Evolutionary conservation across 2,113 vertebrate species (phyloP), one percentile per base, ranked within the genome.

Genomic region (Channa maculata): DNA sequence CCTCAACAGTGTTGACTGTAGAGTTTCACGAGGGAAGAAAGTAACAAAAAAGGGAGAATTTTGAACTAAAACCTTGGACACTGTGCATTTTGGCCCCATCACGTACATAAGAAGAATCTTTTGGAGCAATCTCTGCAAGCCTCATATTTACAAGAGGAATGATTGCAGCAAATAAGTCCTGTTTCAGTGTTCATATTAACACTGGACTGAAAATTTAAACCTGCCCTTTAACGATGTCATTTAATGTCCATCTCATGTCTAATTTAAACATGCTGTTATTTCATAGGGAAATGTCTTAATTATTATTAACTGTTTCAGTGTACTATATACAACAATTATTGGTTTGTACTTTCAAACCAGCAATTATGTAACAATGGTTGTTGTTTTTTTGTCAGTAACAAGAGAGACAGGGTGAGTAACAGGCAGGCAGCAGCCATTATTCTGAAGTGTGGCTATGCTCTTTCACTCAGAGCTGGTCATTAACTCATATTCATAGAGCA

Each of bases 361-460:
- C 46, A 37, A 12, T 63, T 36, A 60, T 45, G 43, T 37, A 65
- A 71, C 38, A 71, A 15, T 37, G 33, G 24, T 24, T 24, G 24
- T 24, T 24, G 24, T 45, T 5, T 33, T 38, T 52, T 60, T 65
- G 54, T 54, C 6, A 49, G 45, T 13, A 24, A 4, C 6, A 49
- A 10, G 14, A 36, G 51, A 15, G 43, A 53, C 46, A 53, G 24
- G 55, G 36, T 46, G 63, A 68, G 45, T 69, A 64, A 53, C 69
- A 52, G 46, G 33, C 60, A 57, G 34, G 46, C 50, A 58, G 49
- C 73, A 44, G 60, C 65, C 77, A 80, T 86, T 69, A 77, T 41
- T 43, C n/a, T 79, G 49, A 64, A 85, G 80, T 64, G 77, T 66
- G 49, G 49, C 48, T 48, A 45, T 37, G 63, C 79, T 77, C 70